phyloP scores from a whole-genome alignment of 1,140 invertebrate genomes.

The Papilio xuthus region DNA sequence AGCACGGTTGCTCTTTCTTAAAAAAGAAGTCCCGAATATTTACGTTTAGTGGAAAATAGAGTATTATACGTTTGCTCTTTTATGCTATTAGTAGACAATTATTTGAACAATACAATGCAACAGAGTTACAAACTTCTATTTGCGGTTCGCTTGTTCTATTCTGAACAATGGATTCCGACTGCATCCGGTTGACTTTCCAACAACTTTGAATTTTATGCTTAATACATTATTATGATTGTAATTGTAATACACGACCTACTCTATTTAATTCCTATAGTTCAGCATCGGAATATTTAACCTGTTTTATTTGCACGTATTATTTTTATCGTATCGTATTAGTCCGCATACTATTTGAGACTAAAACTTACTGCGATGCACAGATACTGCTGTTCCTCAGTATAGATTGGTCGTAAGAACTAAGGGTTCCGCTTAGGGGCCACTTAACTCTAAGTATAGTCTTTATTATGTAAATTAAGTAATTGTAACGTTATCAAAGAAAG shows the following conservation, averaged over 20 bases:
- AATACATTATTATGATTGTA: constrained; percentile 7
- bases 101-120: constrained; percentile 22
- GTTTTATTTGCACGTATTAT: constrained; percentile 17
- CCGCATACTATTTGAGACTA: neutral
- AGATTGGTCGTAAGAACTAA: no score
- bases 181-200: constrained; percentile 29
- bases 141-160: neutral
- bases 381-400: no score
- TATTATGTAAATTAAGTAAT: neutral
- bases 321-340: neutral
- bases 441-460: neutral
- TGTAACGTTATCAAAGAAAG: neutral
- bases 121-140: constrained; percentile 25
- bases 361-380: neutral
- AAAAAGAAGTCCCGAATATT: neutral
- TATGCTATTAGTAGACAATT: constrained; percentile 17
- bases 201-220: constrained; percentile 27
- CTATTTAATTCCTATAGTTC: neutral
- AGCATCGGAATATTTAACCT: neutral
- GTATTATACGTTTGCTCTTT: neutral
- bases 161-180: constrained; percentile 23
- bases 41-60: neutral
- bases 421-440: neutral
- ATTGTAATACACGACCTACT: constrained; percentile 17
- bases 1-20: no score